phyloP scores from a whole-genome alignment of 2,113 vertebrate genomes.

The Chaetops frenatus region DNA sequence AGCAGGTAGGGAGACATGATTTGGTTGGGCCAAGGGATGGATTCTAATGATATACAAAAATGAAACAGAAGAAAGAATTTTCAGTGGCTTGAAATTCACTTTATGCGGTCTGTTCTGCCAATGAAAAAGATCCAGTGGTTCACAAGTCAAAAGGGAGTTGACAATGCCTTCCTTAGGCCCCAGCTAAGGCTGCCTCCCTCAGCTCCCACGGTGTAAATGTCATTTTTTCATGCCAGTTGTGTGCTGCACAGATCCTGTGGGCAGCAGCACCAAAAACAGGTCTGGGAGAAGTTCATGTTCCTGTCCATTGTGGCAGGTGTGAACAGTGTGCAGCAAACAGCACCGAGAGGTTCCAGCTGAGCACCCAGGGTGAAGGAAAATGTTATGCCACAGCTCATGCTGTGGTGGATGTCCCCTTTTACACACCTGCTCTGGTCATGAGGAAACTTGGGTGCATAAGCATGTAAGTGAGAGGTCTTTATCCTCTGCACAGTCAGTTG shows the following conservation, averaged over 20 bases:
- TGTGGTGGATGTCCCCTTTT: not conserved
- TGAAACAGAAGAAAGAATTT: not conserved
- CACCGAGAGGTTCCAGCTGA: not conserved
- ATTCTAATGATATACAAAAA: not conserved
- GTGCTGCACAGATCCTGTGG: rapidly evolving
- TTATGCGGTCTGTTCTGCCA: not conserved
- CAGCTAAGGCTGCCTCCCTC: not conserved
- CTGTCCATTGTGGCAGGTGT: not conserved
- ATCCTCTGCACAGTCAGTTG: not conserved
- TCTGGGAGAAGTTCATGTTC: not conserved
- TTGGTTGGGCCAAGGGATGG: not conserved
- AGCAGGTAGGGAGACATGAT: not conserved
- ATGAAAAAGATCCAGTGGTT: not conserved
- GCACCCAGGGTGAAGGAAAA: not conserved
- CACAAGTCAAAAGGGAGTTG: not conserved
- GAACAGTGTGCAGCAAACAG: not conserved
- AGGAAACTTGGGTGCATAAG: not conserved
- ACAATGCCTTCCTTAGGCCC: not conserved
- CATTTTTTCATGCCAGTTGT: rapidly evolving
- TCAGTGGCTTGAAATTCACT: not conserved
- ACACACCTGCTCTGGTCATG: rapidly evolving
- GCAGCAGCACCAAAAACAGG: not conserved
- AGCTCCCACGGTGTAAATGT: rapidly evolving
- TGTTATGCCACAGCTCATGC: not conserved
- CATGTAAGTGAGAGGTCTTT: not conserved